phyloP scores from a whole-genome alignment of 2,113 vertebrate species.

The Petromus typicus region DNA sequence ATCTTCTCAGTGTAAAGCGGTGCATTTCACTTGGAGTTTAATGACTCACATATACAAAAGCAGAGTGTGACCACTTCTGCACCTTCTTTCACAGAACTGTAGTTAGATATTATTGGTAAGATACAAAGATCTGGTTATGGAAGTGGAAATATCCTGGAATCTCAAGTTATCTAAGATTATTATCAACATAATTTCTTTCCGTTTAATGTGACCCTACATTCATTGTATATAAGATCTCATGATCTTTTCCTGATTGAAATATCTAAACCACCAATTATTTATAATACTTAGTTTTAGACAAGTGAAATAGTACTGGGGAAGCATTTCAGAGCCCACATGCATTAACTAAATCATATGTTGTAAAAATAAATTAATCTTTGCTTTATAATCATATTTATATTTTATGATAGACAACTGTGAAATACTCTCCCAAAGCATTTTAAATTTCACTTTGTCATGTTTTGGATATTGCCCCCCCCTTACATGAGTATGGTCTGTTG shows the following conservation, averaged over 20 bases:
- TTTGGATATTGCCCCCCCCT: constrained; percentile 62
- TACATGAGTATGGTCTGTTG: constrained; percentile 61
- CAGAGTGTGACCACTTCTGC: background rate
- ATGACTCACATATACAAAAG: background rate
- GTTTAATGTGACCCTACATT: background rate
- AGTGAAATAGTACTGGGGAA: constrained; percentile 2
- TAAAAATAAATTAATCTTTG: constrained; percentile 49
- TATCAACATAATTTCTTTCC: background rate
- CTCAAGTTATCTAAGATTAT: background rate
- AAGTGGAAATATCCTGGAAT: background rate
- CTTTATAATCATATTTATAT: constrained; percentile 46
- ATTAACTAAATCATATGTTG: constrained; percentile 59
- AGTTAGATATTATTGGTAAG: background rate
- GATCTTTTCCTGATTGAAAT: background rate
- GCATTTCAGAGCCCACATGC: constrained; percentile 48
- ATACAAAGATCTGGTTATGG: background rate
- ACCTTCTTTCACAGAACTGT: background rate
- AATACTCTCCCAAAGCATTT: constrained; percentile 71
- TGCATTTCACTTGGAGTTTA: too few species aligned
- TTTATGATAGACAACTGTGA: constrained; percentile 71
- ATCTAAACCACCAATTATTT: constrained; percentile 21
- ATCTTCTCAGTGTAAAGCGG: too few species aligned
- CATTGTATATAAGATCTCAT: background rate
- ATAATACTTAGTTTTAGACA: constrained; percentile 23
- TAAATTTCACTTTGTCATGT: constrained; percentile 57